Evolutionary conservation across 2,888 invertebrate genomes (phyloP), one percentile per base, ranked within the genome.

Genomic region (Drosophila nr. fundita): DNA sequence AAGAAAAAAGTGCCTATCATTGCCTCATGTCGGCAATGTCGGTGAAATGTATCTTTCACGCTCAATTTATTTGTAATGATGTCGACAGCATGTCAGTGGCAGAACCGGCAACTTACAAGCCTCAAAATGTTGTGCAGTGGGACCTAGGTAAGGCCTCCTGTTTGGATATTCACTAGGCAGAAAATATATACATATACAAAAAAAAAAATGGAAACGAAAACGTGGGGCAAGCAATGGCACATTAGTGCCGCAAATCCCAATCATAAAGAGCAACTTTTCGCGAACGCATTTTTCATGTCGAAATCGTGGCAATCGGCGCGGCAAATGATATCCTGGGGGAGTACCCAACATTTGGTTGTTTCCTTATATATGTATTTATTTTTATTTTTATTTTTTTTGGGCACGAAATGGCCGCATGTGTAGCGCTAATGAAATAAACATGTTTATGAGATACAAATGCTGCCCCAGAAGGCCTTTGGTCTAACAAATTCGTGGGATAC

Each of bases 201-300:
- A 53, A 36, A 32, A 27, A 30, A 32, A 32, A 36, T 38, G 58
- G 58, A 59, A 24, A 18, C 40, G n/a, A 24, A 54, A 67, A 49
- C 45, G 49, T 68, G 18, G 48, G 67, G 45, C 68, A 83, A 52
- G 80, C 81, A 72, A 89, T 54, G 89, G 87, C 89, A 87, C 85
- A 85, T 85, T 85, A 85, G 85, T 82, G 85, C 81, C 89, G 52
- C 73, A 73, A 82, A 88, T 84, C 89, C 87, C 89, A 89, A 89
- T 89, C 85, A 85, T 85, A 85, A 85, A 85, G 85, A 72, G 73
- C 74, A 82, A 73, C 68, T 80, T 87, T 87, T 87, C 87, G 87
- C 87, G 87, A 87, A 87, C 83, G 88, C 87, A 87, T 87, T 87
- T 89, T 89, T 87, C 87, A 87, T 87, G 87, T 87, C 90, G 72